These are phyloP conservation scores for Ophioderma brevispina DNA, from an alignment of 35 echinoderm and acorn worm species.

Conservation along the genomic window DNA sequence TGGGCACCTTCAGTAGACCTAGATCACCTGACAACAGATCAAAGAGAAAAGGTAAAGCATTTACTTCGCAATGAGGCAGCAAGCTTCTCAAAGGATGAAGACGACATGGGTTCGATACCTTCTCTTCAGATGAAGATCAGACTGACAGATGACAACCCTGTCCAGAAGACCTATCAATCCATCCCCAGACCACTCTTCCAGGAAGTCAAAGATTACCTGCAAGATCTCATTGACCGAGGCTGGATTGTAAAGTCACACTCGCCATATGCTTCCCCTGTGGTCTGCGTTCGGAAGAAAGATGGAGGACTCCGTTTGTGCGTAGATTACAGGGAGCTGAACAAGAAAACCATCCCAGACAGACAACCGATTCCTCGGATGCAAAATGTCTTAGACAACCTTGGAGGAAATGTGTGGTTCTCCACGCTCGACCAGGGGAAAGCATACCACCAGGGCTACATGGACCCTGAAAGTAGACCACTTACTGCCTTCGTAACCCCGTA, in stretches of 20 bases:
- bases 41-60: not conserved
- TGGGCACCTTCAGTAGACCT: constrained; percentile 49
- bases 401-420: constrained; percentile 50
- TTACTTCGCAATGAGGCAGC: not conserved
- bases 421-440: too few species aligned
- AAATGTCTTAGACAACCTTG: constrained; percentile 58
- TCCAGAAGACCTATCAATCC: constrained; percentile 48
- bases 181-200: constrained; percentile 65
- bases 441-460: too few species aligned
- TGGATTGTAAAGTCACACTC: constrained; percentile 58
- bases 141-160: not conserved
- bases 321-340: constrained; percentile 64
- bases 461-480: too few species aligned
- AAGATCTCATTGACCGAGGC: constrained; percentile 29
- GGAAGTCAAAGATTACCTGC: constrained; percentile 64
- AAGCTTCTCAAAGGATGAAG: constrained; percentile 27
- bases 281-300: constrained; percentile 67
- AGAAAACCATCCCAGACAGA: constrained; percentile 43
- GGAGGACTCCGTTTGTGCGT: constrained; percentile 46
- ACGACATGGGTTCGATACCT: constrained; percentile 5
- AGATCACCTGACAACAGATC: not conserved
- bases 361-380: constrained; percentile 65
- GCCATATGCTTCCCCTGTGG: constrained; percentile 67
- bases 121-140: constrained; percentile 33
- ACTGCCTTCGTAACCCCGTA: too few species aligned